A percentile compares a stretch with the other conserved stretches of the same genome.
Conservation (phyloP, 2,888 invertebrate genomes). For the Catocala fraxini region DNA sequence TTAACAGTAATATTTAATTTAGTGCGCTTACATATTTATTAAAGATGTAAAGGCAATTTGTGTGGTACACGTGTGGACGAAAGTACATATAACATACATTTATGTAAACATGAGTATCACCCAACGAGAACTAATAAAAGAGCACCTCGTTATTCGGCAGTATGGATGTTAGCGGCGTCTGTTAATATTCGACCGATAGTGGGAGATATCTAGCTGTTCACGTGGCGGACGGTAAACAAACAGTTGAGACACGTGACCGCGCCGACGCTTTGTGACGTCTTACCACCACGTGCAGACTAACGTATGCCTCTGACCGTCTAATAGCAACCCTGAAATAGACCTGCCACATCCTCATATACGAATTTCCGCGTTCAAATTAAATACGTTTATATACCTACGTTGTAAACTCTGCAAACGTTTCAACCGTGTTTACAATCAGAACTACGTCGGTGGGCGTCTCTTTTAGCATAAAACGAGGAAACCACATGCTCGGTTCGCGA, state of each 20-base stretch:
- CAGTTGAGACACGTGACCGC: conserved; percentile 62
- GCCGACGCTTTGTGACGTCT: conserved; percentile 53
- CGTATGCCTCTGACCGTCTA: conserved; percentile 18
- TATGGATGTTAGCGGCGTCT: conserved; percentile 9
- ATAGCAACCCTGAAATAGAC: conserved; percentile 33
- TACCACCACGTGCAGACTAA: conserved; percentile 50
- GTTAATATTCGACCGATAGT: conserved; percentile 39
- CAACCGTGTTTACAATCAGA: conserved; percentile 12
- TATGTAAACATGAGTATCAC: too few relatives aligned
- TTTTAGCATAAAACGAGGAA: conserved; percentile 17
- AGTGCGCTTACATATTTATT: too few relatives aligned
- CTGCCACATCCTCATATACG: conserved; percentile 5
- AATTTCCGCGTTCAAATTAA: conserved; percentile 9
- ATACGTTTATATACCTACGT: conserved; percentile 8
- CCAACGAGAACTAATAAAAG: too few relatives aligned
- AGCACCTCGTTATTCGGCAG: too few relatives aligned
- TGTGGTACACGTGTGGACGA: too few relatives aligned
- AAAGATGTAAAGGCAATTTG: too few relatives aligned
- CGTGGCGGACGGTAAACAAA: conserved; percentile 66
- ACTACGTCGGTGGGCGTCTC: conserved; percentile 3
- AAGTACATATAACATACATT: too few relatives aligned
- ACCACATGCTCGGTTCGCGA: conserved; percentile 6
- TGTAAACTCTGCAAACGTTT: conserved; percentile 9
- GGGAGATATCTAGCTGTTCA: conserved; percentile 58
- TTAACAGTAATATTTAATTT: too few relatives aligned